Evolutionary conservation across 1,140 invertebrate genomes (phyloP).

Genomic region (Trypoxylus dichotomus): DNA sequence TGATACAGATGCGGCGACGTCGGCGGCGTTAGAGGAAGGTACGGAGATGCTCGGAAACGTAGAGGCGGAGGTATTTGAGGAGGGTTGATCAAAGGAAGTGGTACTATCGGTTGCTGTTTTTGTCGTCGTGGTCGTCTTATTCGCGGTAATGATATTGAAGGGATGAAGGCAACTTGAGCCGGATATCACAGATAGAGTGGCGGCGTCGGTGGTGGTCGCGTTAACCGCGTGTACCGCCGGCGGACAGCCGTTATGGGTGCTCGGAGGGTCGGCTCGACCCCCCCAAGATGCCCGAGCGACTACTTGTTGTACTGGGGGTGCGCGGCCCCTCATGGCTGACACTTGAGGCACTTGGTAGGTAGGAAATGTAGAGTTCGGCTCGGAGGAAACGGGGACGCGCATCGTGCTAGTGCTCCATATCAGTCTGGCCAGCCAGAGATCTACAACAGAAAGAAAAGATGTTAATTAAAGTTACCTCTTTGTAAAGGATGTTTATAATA

Average conservation of each 20-base stretch:
- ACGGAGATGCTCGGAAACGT: too few relatives aligned
- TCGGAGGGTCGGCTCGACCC: constrained; percentile 56
- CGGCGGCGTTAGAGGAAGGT: too few relatives aligned
- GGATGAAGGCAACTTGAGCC: constrained; percentile 61
- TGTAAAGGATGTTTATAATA: too few relatives aligned
- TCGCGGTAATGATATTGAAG: constrained; percentile 39
- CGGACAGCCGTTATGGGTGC: constrained; percentile 36
- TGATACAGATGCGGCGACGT: not conserved
- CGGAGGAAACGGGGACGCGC: constrained; percentile 54
- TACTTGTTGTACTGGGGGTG: constrained; percentile 53
- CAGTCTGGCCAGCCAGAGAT: constrained; percentile 56
- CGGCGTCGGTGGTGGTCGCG: constrained; percentile 46
- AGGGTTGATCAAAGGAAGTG: too few relatives aligned
- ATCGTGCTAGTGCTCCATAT: constrained; percentile 55
- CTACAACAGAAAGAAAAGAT: constrained; percentile 44
- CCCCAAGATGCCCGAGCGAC: constrained; percentile 51
- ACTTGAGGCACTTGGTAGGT: constrained; percentile 56
- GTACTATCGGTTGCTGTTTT: not conserved
- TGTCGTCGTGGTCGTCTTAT: constrained; percentile 35
- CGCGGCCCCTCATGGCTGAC: constrained; percentile 55
- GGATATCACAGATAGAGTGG: constrained; percentile 70
- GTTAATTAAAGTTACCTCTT: too few relatives aligned
- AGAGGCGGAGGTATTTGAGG: too few relatives aligned
- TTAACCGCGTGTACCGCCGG: constrained; percentile 40
- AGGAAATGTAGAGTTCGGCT: constrained; percentile 55